Conservation (phyloP, 2,888 invertebrate species). For the Homarus gammarus region DNA sequence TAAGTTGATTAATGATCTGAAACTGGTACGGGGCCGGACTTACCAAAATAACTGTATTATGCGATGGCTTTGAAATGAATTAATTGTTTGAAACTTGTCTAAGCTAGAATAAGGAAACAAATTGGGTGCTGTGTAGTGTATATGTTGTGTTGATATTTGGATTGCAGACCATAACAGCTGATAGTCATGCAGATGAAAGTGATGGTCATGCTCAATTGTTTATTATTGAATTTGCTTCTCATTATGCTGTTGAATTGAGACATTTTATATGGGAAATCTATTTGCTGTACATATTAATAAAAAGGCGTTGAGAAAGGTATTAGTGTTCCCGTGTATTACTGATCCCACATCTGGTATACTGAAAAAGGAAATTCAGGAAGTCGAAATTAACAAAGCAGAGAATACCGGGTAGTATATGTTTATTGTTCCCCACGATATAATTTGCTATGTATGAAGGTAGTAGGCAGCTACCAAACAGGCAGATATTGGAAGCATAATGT, state of each 20-base stretch:
- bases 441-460: too few relatives aligned
- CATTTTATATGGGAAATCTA: constrained; percentile 53
- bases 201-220: constrained; percentile 48
- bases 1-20: too few relatives aligned
- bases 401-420: too few relatives aligned
- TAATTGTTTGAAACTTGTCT: background rate
- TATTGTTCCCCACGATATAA: too few relatives aligned
- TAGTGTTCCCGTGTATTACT: background rate
- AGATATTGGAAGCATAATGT: too few relatives aligned
- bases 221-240: constrained; percentile 40
- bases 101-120: background rate
- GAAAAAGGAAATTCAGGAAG: too few relatives aligned
- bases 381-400: too few relatives aligned
- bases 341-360: background rate
- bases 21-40: too few relatives aligned
- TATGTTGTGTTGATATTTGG: background rate
- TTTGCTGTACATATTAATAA: constrained; percentile 56
- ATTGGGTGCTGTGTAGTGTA: background rate
- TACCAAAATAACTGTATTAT: too few relatives aligned
- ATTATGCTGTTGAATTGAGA: constrained; percentile 37
- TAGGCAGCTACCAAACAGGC: too few relatives aligned
- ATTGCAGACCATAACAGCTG: background rate
- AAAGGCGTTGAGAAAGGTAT: constrained; percentile 33
- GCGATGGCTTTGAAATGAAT: background rate
- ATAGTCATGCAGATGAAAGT: background rate